Conservation (phyloP, 2,113 vertebrate species). For the Oryzias javanicus region DNA sequence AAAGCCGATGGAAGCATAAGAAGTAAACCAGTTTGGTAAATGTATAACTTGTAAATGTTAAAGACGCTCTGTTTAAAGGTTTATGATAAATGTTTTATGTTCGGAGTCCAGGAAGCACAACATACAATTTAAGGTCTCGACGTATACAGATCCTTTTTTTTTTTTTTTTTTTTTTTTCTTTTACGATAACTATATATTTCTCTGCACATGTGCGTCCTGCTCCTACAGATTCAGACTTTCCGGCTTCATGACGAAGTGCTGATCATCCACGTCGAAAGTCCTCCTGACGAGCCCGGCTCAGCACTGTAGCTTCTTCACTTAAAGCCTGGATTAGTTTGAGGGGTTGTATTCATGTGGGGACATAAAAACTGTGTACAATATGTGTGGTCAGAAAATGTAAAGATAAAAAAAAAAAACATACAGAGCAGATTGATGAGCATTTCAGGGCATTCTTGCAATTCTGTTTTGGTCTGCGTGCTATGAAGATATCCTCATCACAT, state of each 20-base stretch:
- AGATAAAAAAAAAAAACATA: constrained; percentile 69
- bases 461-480: constrained; percentile 34
- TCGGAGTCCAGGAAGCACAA: constrained; percentile 79
- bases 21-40: constrained; percentile 90
- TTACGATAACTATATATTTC: constrained; percentile 40
- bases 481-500: constrained; percentile 27
- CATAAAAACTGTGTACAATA: constrained; percentile 74
- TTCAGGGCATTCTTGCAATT: constrained; percentile 57
- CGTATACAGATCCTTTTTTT: constrained; percentile 57
- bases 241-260: constrained; percentile 18
- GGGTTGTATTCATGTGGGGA: constrained; percentile 62
- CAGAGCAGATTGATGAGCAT: constrained; percentile 71
- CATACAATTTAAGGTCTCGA: constrained; percentile 66
- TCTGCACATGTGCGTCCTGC: constrained; percentile 61
- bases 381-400: constrained; percentile 61
- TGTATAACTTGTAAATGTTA: constrained; percentile 86
- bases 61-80: constrained; percentile 82
- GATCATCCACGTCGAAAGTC: background rate
- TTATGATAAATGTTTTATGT: constrained; percentile 85
- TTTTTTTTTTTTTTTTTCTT: no score
- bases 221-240: constrained; percentile 52
- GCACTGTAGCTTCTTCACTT: constrained; percentile 54
- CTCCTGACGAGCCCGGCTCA: constrained; percentile 32
- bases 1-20: constrained; percentile 77
- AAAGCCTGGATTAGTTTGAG: constrained; percentile 58